Conservation (phyloP, 1,140 invertebrate genomes). For the Apocrypta bakeri region DNA sequence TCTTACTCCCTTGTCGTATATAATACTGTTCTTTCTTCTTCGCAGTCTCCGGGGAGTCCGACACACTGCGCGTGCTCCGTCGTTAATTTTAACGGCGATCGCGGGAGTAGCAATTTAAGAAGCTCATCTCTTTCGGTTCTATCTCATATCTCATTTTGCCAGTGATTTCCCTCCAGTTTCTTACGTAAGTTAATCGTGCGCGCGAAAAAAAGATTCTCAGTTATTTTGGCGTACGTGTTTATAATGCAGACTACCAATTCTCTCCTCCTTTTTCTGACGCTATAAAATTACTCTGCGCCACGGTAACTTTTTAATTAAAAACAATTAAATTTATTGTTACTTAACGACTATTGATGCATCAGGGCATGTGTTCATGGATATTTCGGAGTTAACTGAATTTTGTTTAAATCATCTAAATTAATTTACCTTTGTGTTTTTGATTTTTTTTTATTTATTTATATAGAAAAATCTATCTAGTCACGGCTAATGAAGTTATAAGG, state of each 20-base stretch:
- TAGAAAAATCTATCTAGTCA: too few relatives aligned
- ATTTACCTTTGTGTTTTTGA: not conserved
- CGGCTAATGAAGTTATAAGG: too few relatives aligned
- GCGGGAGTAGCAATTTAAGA: constrained; percentile 44
- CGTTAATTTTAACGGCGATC: constrained; percentile 60
- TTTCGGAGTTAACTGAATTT: not conserved
- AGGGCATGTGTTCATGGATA: too few relatives aligned
- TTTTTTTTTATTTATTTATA: too few relatives aligned
- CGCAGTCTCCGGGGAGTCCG: constrained; percentile 59
- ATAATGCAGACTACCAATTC: not conserved
- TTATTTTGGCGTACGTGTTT: not conserved
- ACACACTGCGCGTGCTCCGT: constrained; percentile 53
- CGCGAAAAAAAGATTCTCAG: not conserved
- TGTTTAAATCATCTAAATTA: not conserved
- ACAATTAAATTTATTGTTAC: too few relatives aligned
- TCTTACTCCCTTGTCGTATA: constrained; percentile 65
- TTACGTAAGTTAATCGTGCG: not conserved
- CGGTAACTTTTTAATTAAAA: too few relatives aligned
- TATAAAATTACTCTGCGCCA: not conserved
- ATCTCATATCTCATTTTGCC: constrained; percentile 26
- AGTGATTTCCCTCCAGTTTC: not conserved
- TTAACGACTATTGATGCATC: too few relatives aligned
- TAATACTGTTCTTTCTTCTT: constrained; percentile 41
- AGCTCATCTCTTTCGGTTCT: not conserved
- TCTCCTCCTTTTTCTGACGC: not conserved